Evolutionary conservation across 2,888 invertebrate species (phyloP), one percentile per base, ranked within the genome.

Genomic region (Cecidostiba fungosa): DNA sequence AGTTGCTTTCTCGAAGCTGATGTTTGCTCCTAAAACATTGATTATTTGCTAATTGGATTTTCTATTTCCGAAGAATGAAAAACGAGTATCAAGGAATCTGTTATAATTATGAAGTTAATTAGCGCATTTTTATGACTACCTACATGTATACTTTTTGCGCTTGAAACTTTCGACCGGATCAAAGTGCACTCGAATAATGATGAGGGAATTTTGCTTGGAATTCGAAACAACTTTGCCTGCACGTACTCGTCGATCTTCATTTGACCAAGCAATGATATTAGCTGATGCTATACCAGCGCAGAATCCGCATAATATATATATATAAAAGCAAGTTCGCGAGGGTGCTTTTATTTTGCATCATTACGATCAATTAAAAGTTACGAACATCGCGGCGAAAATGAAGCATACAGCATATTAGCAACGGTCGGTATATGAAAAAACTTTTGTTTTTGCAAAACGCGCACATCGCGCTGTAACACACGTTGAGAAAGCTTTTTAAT

Each of bases 161-260:
- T 50, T 4, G 50, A 50, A 54, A 19, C 8, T 23, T 23, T 16
- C 2, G 59, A 72, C 16, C 72, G n/a, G 59, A 23, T 59, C 59
- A 59, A 59, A 59, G 59, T 23, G 59, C 39, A 39, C n/a, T 73
- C 59, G 26, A 26, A 43, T 73, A 47, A 26, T 14, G 26, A 43
- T 23, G 26, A 73, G 73, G 1, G 23, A 47, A 43, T 73, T 73
- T 47, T 10, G 43, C 73, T 73, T 43, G 73, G 23, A 73, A 47
- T 73, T 26, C 32, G 16, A 39, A 72, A 72, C 39, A 72, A 72
- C 39, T 72, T 72, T n/a, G 36, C 32, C 1, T 14, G 32, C 39
- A 12, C 72, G 72, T n/a, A 39, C 39, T 72, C 39, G 72, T 72
- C 72, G 39, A 39, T 72, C 72, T 39, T 72, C 43, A 72, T 72